Evolutionary conservation across 2,797 vertebrate species (phyloP).

Genomic region (Glossophaga mutica): DNA sequence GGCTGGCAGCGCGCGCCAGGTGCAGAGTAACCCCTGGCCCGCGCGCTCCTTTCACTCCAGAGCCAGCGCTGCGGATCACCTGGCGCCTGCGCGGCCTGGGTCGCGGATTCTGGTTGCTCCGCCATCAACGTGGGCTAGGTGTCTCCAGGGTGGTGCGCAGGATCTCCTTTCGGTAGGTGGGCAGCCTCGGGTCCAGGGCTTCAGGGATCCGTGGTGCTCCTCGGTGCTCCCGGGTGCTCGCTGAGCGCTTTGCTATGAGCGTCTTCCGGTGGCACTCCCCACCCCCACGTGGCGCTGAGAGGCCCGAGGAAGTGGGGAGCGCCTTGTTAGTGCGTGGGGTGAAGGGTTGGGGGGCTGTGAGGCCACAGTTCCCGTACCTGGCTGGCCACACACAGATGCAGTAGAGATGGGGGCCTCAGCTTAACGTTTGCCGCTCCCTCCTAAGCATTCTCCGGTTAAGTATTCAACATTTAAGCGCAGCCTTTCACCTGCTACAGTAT

Average conservation of each 20-base stretch:
- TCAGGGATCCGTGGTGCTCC: no score
- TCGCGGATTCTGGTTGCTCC: background rate
- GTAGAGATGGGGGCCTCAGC: background rate
- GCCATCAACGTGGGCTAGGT: background rate
- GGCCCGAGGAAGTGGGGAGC: no score
- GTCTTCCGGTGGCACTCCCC: background rate
- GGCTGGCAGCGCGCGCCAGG: rapidly evolving
- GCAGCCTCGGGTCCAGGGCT: background rate
- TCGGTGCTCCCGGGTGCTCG: no score
- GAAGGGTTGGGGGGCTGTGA: background rate
- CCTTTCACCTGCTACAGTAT: background rate
- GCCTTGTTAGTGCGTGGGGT: background rate
- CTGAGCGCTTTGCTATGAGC: background rate
- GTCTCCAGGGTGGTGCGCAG: background rate
- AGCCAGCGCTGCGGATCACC: background rate
- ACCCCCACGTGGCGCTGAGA: background rate
- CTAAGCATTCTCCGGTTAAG: background rate
- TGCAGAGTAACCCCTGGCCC: rapidly evolving
- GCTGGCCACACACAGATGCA: background rate
- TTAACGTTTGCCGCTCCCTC: background rate
- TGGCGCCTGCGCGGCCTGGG: background rate
- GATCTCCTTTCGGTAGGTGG: background rate
- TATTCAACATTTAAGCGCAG: background rate
- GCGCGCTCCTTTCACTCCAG: background rate
- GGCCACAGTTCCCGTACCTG: rapidly evolving